Conservation (phyloP, 2,113 vertebrate genomes). For the Eurypyga helias region DNA sequence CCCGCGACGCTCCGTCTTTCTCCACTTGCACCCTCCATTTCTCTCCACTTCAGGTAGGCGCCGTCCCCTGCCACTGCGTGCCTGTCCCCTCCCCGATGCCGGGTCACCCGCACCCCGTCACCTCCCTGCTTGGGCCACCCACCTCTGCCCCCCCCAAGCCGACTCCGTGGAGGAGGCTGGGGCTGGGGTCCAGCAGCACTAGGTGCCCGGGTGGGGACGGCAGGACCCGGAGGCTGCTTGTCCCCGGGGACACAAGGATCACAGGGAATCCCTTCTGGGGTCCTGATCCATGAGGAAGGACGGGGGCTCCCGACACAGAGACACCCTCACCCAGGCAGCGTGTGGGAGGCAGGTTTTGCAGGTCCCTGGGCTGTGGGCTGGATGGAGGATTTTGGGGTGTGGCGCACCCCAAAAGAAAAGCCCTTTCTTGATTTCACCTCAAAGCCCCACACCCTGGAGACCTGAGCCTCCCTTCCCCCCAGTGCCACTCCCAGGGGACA, state of each 20-base stretch:
- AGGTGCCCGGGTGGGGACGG: neutral
- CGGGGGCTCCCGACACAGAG: neutral
- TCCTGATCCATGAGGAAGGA: neutral
- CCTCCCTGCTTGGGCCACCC: neutral
- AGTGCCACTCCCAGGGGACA: neutral
- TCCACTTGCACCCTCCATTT: conserved; percentile 65
- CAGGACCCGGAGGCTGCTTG: neutral
- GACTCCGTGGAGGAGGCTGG: neutral
- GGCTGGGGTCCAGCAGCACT: fast-evolving
- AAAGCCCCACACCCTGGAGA: neutral
- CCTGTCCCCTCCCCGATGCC: neutral
- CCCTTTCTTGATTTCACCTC: neutral
- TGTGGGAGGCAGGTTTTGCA: neutral
- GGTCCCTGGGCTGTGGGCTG: neutral
- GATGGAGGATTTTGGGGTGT: neutral
- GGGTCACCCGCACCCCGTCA: neutral
- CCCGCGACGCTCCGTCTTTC: conserved; percentile 31
- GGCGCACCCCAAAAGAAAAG: neutral
- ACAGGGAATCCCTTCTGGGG: neutral
- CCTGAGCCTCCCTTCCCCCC: neutral
- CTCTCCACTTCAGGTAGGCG: conserved; percentile 77
- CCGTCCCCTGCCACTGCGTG: neutral
- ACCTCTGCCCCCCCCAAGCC: neutral
- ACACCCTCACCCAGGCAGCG: fast-evolving
- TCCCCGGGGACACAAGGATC: neutral